A percentile compares a stretch with the other conserved stretches of the same genome.
phyloP scores from a whole-genome alignment of 2,888 invertebrate species.

The Chydorus sphaericus region DNA sequence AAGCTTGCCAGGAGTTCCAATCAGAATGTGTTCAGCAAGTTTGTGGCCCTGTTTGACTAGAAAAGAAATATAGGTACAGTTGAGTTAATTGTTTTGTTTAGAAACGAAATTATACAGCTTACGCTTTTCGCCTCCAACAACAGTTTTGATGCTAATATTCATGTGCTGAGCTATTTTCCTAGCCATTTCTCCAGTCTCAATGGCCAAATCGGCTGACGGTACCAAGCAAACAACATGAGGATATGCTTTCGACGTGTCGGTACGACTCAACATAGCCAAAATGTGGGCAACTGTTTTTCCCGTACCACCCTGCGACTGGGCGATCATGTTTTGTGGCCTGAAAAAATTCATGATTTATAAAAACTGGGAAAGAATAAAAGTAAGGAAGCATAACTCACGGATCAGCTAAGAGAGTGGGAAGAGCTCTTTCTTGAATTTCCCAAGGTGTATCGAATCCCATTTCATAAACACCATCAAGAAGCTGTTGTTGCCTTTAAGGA shows the following conservation, averaged over 20 bases:
- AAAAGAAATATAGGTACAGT: slow-evolving; percentile 23
- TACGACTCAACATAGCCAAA: slow-evolving; percentile 85
- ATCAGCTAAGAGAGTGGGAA: slow-evolving; percentile 83
- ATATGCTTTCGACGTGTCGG: slow-evolving; percentile 58
- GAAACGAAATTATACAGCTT: slow-evolving; percentile 13
- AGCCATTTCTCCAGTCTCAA: slow-evolving; percentile 95
- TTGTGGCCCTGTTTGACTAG: slow-evolving; percentile 52
- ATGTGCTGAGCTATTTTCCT: slow-evolving; percentile 87
- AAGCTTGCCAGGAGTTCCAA: slow-evolving; percentile 96
- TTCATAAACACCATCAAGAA: slow-evolving; percentile 79
- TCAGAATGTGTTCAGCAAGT: slow-evolving; percentile 77
- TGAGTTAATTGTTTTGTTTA: slow-evolving; percentile 23
- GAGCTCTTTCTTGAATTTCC: slow-evolving; percentile 87
- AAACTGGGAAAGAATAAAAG: slow-evolving; percentile 7
- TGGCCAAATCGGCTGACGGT: slow-evolving; percentile 94
- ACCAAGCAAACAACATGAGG: slow-evolving; percentile 89
- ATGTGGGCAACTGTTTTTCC: slow-evolving; percentile 99
- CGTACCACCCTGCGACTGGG: slow-evolving; percentile 97
- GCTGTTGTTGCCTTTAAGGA: slow-evolving; percentile 57
- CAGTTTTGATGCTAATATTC: slow-evolving; percentile 77
- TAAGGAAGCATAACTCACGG: slow-evolving; percentile 41
- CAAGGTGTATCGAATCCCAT: slow-evolving; percentile 99
- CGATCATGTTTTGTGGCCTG: slow-evolving; percentile 91
- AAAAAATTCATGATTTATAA: slow-evolving; percentile 3
- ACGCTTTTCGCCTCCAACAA: slow-evolving; percentile 79